Evolutionary conservation across 2,888 invertebrate species (phyloP), one percentile per base, ranked within the genome.

Genomic region (Eurytoma californica): DNA sequence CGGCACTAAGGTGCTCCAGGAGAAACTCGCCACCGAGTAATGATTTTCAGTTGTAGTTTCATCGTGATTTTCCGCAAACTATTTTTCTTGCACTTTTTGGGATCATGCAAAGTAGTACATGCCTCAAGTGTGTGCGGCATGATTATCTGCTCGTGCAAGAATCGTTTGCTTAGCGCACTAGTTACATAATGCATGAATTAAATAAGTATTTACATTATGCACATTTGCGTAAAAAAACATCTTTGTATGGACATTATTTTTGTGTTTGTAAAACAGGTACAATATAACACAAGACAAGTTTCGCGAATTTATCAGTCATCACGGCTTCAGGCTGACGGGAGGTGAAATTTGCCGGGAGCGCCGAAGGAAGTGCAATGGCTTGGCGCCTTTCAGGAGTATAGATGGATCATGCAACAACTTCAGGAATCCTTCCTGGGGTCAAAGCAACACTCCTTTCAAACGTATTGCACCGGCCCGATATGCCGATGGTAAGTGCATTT

Each of bases 291-390:
- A 84, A 3, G 77, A 82, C 72, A 82, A 81, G n/a, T 92, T 92
- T 83, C 85, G 91, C 77, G 88, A 92, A 0, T 92, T 92, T 83
- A 86, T 92, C 72, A 91, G 91, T 83, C 76, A 83, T 60, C 82
- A 83, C 4, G 83, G 79, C 12, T 84, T 86, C 67, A 81, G 82
- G 49, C 89, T 88, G 28, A 88, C 91, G 18, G 88, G 87, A 3
- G 72, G 69, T 3, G 47, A 80, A 12, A 76, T 82, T 24, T 83
- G 84, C 61, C 81, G 72, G 3, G 69, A 20, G 20, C 77, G 87
- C 24, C 82, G 83, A 30, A 80, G 76, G 18, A 70, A 76, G 12
- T 84, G 85, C 63, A 72, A 78, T 16, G 58, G 72, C 51, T 74
- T 39, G 16, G 63, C 77, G 30, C 84, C 82, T 77, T 90, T 85